Base-by-base conservation (phyloP, 2,888 invertebrate species). In the Ormyrus labotus region DNA sequence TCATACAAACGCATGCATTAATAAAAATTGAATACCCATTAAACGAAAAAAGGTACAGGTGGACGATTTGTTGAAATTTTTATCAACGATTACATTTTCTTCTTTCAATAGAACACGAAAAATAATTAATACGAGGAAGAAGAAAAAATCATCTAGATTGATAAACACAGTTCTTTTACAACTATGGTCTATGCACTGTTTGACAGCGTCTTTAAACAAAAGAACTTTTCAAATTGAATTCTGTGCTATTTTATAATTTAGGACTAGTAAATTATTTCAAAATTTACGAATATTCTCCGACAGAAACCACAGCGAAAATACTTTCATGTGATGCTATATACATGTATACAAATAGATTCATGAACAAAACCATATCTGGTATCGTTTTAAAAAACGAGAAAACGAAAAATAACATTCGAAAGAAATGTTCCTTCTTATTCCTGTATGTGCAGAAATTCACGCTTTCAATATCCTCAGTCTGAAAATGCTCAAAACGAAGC, bases 11-110 rank as follows among this genome's bases (percentile, higher is more conserved):
- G 7, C 55, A 65, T 47, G 34, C 5, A 8, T 47, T 13, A 53
- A 67, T 64, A 60, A 72, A 68, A 68, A 67, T 57, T 69, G 50
- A 65, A 8, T 60, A 69, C 5, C 58, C 45, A 50, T 58, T 19
- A 58, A 60, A 70, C 53, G 47, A 67, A 63, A 61, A 50, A 75
- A 77, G 73, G 80, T 73, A 78, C 73, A 67, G 34, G 53, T 71
- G 77, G 77, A 82, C 76, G 76, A 68, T 61, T 3, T 50, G 10
- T 65, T 63, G 47, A 3, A 63, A 57, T 68, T 69, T 19, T 69
- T 13, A 57, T 57, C 57, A 13, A 6, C 48, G 0, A 57, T n/a
- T 6, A 55, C 51, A 67, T 51, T 34, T 34, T 34, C 34, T 34
- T 34, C 34, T 34, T 34, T 67, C 53, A 34, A 6, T 69, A 48